Conservation (phyloP, 1,140 invertebrate genomes). For the Nephila pilipes region DNA sequence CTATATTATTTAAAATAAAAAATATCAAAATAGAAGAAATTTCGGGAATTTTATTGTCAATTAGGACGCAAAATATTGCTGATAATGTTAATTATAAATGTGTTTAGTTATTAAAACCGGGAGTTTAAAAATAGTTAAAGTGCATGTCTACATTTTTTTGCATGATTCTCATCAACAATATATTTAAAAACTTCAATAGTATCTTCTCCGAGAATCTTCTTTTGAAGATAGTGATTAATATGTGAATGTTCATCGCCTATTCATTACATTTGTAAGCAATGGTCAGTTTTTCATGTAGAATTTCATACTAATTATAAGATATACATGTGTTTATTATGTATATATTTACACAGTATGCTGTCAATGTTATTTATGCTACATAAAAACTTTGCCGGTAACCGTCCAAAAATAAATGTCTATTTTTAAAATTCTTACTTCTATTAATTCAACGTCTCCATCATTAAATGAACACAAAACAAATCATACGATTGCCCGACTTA, state of each 20-base stretch:
- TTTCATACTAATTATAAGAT: background rate
- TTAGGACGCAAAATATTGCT: background rate
- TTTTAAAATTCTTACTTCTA: background rate
- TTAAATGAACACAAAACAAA: no score
- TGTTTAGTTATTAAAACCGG: no score
- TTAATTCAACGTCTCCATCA: background rate
- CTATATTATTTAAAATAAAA: no score
- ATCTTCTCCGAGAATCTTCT: background rate
- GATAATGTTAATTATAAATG: background rate
- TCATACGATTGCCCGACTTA: no score
- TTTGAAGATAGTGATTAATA: background rate
- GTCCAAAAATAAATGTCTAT: background rate
- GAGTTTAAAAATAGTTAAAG: no score
- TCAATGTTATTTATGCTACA: conserved; percentile 13
- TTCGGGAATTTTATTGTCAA: no score
- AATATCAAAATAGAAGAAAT: no score
- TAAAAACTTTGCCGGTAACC: background rate
- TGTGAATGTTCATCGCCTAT: background rate
- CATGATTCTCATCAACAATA: no score
- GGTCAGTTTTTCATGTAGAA: background rate
- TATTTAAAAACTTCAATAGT: no score
- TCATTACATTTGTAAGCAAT: background rate
- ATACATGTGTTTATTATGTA: background rate
- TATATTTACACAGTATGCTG: background rate
- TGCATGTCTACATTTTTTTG: no score